Evolutionary conservation across 1,140 invertebrate species (phyloP), one percentile per base, ranked within the genome.

Genomic region (Cydia fagiglandana): DNA sequence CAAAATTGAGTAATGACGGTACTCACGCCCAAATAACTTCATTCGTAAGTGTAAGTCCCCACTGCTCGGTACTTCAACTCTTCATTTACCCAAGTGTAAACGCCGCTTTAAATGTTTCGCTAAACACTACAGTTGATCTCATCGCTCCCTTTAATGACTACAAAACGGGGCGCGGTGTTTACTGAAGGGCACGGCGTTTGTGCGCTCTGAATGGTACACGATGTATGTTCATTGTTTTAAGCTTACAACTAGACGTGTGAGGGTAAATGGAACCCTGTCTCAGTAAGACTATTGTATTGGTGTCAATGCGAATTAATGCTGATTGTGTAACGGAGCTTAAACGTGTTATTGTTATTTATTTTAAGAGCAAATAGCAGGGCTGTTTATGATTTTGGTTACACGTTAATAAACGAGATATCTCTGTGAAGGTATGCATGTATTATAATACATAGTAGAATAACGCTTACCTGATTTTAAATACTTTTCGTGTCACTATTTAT

Each of bases 81-180:
- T 53, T 17, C 50, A 53, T 53, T 53, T 53, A 53, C 15, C 50
- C 50, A 53, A 53, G 50, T 53, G 50, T 53, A 7, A 53, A 53
- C 50, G 50, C 50, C 15, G 50, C n/a, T 53, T 17, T 53, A 53
- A 53, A 53, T 53, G 50, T 53, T 53, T 17, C n/a, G 50, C 50
- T 53, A 53, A 53, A 53, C 50, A 53, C 50, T 53, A 17, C 50
- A 53, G 50, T 17, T 53, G 50, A 53, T 53, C 50, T 53, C 50
- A 53, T 47, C 45, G 3, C 12, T 47, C 45, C 45, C 50, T 53
- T 53, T n/a, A 53, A 53, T 53, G 15, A 53, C n/a, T 53, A 53
- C 50, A 53, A 47, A 47, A 47, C 45, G 45, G 50, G 50, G n/a
- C 15, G 15, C 15, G 5, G 10, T 53, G 50, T 53, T 53, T 53